Conservation (phyloP, 2,797 vertebrate genomes). For the Nannoperca australis region DNA sequence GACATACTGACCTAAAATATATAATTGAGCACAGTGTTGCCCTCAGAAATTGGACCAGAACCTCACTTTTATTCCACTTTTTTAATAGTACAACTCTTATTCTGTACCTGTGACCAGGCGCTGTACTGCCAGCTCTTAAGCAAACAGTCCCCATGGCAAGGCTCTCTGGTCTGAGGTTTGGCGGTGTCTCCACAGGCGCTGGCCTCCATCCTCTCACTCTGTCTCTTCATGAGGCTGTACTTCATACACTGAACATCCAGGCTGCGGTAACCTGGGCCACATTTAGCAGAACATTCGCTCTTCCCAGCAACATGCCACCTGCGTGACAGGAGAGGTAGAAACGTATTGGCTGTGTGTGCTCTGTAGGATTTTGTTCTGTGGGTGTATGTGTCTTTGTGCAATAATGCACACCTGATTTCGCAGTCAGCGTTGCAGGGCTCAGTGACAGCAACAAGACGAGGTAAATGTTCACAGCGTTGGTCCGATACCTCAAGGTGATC, state of each 20-base stretch:
- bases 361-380: neutral
- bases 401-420: constrained; percentile 90
- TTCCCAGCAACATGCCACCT: constrained; percentile 91
- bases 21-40: neutral
- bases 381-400: neutral
- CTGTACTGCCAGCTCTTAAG: constrained; percentile 94
- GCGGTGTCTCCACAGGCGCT: constrained; percentile 85
- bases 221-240: constrained; percentile 88
- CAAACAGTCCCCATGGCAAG: constrained; percentile 92
- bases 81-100: neutral
- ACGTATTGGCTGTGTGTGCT: neutral
- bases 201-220: constrained; percentile 86
- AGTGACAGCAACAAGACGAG: constrained; percentile 78
- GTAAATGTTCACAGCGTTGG: constrained; percentile 90
- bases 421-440: constrained; percentile 93
- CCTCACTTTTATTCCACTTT: neutral
- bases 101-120: constrained; percentile 94
- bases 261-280: constrained; percentile 90
- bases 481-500: constrained; percentile 91
- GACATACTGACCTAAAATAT: neutral
- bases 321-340: constrained; percentile 9
- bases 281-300: constrained; percentile 93
- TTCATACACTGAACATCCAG: constrained; percentile 93
- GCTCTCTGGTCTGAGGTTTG: constrained; percentile 91
- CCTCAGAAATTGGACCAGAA: neutral